Conservation (phyloP, 2,113 vertebrate genomes). For the Pseudonaja textilis region DNA sequence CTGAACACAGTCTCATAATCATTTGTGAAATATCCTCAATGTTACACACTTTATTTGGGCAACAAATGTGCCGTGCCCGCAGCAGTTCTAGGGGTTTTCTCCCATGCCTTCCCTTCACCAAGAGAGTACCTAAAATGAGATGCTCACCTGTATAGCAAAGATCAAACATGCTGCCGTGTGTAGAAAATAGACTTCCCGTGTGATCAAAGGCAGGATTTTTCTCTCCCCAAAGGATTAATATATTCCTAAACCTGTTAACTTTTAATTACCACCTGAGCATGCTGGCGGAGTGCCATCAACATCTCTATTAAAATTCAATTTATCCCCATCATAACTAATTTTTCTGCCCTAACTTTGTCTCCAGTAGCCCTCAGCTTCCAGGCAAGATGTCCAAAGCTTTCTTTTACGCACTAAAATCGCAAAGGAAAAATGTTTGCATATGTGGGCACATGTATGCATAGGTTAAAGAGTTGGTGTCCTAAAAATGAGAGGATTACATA, state of each 20-base stretch:
- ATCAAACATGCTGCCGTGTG: neutral
- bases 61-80: neutral
- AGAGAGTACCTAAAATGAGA: conserved; percentile 1
- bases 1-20: neutral
- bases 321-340: conserved; percentile 73
- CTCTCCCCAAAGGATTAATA: conserved; percentile 60
- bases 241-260: conserved; percentile 78
- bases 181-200: neutral
- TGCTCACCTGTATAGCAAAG: neutral
- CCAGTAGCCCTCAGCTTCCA: conserved; percentile 54
- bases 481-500: neutral
- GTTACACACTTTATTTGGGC: neutral
- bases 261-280: conserved; percentile 77
- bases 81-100: neutral
- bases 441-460: neutral
- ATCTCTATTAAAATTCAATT: conserved; percentile 79
- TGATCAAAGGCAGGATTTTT: conserved; percentile 27
- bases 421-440: neutral
- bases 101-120: neutral
- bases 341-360: conserved; percentile 48
- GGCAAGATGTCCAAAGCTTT: conserved; percentile 40
- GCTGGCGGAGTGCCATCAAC: conserved; percentile 72
- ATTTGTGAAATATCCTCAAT: neutral
- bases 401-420: neutral
- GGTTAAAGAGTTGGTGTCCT: neutral